Conservation (phyloP, 2,797 vertebrate genomes). For the Sebastes aleutianus region DNA sequence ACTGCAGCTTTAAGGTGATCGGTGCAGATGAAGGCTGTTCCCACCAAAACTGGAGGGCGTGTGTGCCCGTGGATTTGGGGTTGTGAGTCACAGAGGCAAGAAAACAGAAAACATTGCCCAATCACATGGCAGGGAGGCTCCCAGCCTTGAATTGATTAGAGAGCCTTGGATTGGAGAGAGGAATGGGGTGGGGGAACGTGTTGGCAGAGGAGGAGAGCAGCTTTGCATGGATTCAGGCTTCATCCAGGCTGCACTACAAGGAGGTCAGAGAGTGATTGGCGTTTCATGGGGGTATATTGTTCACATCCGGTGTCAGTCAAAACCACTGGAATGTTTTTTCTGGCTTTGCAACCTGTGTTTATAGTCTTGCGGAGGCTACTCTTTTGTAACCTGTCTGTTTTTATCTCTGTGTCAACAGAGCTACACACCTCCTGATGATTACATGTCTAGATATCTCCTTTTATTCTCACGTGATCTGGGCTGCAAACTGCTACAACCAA, state of each 20-base stretch:
- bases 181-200: constrained; percentile 25
- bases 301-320: constrained; percentile 53
- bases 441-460: not conserved
- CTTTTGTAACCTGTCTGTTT: constrained; percentile 61
- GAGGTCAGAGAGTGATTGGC: constrained; percentile 35
- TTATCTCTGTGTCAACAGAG: constrained; percentile 46
- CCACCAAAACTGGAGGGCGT: constrained; percentile 45
- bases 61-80: constrained; percentile 41
- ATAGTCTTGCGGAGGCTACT: constrained; percentile 19
- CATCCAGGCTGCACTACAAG: not conserved
- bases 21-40: constrained; percentile 44
- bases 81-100: constrained; percentile 58
- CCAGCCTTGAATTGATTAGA: constrained; percentile 68
- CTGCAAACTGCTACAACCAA: not conserved
- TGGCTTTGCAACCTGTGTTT: constrained; percentile 51
- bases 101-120: constrained; percentile 65
- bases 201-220: not conserved
- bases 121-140: constrained; percentile 65
- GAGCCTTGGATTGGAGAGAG: constrained; percentile 48
- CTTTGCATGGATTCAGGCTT: constrained; percentile 9
- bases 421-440: constrained; percentile 21
- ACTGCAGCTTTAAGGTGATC: not conserved
- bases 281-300: constrained; percentile 49
- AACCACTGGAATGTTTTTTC: constrained; percentile 64
- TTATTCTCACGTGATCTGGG: constrained; percentile 1